Evolutionary conservation across 2,113 vertebrate species (phyloP).

Genomic region (Sardina pilchardus): DNA sequence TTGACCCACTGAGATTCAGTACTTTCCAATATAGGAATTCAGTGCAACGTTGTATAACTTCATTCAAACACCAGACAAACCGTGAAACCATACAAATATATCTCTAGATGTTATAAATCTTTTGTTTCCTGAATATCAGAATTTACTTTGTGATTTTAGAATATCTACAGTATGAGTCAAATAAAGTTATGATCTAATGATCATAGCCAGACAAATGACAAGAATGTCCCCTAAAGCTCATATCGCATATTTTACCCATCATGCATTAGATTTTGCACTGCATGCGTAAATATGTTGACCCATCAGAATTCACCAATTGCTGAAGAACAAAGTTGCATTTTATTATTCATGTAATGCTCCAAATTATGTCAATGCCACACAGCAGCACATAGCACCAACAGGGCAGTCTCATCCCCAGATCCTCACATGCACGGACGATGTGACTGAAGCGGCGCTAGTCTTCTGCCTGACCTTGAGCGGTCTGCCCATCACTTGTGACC

Average conservation of each 20-base stretch:
- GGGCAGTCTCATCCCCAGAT: background rate
- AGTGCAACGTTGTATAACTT: background rate
- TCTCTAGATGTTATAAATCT: background rate
- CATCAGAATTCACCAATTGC: background rate
- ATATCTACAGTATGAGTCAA: background rate
- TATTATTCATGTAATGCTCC: background rate
- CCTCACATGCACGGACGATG: background rate
- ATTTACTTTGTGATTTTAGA: background rate
- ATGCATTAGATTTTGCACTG: background rate
- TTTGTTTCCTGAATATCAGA: background rate
- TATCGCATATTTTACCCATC: background rate
- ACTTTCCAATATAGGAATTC: background rate
- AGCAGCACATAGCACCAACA: background rate
- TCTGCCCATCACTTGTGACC: background rate
- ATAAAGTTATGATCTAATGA: background rate
- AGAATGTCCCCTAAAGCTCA: background rate
- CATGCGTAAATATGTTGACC: background rate
- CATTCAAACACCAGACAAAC: background rate
- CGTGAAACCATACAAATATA: background rate
- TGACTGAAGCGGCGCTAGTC: background rate
- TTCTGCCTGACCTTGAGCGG: background rate
- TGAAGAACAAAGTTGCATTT: background rate
- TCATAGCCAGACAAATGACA: background rate
- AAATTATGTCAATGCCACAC: background rate
- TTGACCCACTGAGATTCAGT: background rate